These are phyloP conservation scores for Apis dorsata DNA, from an alignment of 1,140 invertebrate species.

Conservation along the genomic window DNA sequence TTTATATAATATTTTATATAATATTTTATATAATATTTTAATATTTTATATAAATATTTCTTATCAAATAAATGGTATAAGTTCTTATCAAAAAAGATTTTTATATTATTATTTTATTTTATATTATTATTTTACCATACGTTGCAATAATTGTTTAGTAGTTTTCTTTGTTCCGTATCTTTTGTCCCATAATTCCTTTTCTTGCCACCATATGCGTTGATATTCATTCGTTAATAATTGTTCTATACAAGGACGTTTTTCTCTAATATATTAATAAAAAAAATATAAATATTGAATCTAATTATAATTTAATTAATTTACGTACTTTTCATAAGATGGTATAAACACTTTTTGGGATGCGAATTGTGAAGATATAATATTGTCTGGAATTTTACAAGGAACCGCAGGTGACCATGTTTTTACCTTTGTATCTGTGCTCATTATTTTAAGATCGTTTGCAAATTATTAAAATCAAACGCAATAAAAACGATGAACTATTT, in stretches of 20 bases:
- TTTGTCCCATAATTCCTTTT: conserved; percentile 63
- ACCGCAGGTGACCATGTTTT: conserved; percentile 45
- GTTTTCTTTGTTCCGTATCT: not conserved
- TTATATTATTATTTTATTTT: not conserved
- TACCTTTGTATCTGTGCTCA: conserved; percentile 16
- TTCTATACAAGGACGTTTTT: conserved; percentile 57
- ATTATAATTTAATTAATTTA: not conserved
- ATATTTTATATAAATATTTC: not conserved
- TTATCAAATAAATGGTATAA: not conserved
- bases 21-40: not conserved
- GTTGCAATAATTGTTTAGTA: conserved; percentile 42
- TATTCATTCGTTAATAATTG: conserved; percentile 67
- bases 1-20: not conserved
- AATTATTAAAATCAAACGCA: not conserved
- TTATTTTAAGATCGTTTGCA: not conserved
- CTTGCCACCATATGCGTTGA: conserved; percentile 68
- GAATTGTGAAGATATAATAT: conserved; percentile 52
- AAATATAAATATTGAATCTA: not conserved
- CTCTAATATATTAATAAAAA: conserved; percentile 27
- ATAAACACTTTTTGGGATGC: conserved; percentile 32
- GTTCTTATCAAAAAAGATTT: not conserved
- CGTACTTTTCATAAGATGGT: conserved; percentile 59
- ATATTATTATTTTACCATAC: conserved; percentile 21
- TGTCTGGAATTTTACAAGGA: conserved; percentile 38
- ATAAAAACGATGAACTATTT: not conserved